Evolutionary conservation across 2,113 vertebrate genomes (phyloP).

Genomic region (Callipepla californica): DNA sequence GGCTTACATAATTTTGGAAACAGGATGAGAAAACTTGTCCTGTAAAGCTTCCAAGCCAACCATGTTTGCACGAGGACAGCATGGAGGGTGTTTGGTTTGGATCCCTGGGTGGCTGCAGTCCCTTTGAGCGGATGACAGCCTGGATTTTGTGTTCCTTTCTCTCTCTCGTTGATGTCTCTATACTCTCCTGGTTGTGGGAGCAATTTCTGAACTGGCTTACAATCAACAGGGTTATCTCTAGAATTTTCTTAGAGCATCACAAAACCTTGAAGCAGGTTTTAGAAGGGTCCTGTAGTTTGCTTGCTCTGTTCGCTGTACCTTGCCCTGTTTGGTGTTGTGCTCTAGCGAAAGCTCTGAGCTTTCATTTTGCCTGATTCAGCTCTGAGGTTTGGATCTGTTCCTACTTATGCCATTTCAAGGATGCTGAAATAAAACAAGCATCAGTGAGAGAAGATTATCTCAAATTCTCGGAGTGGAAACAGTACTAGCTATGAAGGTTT

Average conservation of each 20-base stretch:
- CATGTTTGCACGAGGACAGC: background rate
- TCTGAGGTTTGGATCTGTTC: background rate
- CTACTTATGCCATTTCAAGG: background rate
- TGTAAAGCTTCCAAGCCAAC: background rate
- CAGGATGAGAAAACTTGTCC: background rate
- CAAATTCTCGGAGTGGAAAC: background rate
- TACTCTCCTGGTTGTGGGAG: background rate
- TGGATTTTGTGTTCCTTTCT: background rate
- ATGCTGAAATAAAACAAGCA: background rate
- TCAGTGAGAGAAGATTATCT: background rate
- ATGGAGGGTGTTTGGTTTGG: background rate
- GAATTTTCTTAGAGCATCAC: background rate
- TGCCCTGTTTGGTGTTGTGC: background rate
- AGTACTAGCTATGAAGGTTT: background rate
- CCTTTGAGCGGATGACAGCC: background rate
- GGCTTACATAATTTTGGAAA: background rate
- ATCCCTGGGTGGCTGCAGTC: background rate
- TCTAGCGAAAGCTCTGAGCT: background rate
- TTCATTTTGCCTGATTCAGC: background rate
- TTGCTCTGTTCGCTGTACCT: background rate
- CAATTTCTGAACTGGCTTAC: background rate
- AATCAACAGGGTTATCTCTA: background rate
- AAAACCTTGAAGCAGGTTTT: background rate
- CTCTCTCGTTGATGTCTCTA: background rate
- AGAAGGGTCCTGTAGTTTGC: background rate